Percentiles rank a stretch among this genome's conserved stretches.
phyloP scores from a whole-genome alignment of 2,888 invertebrate genomes.

The Eristalis intricaria region DNA sequence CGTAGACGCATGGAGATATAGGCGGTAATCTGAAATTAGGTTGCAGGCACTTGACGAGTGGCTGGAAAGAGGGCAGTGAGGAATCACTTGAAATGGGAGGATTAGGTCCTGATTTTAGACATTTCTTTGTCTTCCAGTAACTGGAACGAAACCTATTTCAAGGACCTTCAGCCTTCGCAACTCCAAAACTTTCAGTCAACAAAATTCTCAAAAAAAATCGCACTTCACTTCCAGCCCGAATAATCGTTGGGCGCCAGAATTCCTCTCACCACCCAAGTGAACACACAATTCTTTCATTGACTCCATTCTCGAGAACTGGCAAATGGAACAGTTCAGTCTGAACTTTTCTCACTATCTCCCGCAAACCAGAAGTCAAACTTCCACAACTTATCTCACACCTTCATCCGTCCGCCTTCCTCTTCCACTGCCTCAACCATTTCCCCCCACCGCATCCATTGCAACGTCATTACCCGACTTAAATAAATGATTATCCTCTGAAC shows the following conservation, averaged over 20 bases:
- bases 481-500: slow-evolving; percentile 68
- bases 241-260: not conserved
- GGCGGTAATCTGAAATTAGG: no score
- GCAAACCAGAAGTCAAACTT: slow-evolving; percentile 12
- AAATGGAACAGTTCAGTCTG: not conserved
- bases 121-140: no score
- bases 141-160: no score
- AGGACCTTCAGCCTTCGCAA: no score
- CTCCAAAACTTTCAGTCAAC: no score
- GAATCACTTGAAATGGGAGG: no score
- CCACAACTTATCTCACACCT: slow-evolving; percentile 15
- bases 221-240: no score
- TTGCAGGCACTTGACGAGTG: no score
- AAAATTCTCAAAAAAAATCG: no score
- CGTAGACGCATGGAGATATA: no score
- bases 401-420: not conserved
- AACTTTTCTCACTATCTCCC: not conserved
- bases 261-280: not conserved
- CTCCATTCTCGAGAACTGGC: not conserved
- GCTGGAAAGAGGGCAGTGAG: no score
- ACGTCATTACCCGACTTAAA: slow-evolving; percentile 68
- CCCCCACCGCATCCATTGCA: slow-evolving; percentile 31
- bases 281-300: not conserved
- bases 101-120: no score
- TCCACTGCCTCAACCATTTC: not conserved